Percentiles rank a stretch among this genome's conserved stretches.
Conservation (phyloP, 2,888 invertebrate genomes). For the Saturnia pavonia region DNA sequence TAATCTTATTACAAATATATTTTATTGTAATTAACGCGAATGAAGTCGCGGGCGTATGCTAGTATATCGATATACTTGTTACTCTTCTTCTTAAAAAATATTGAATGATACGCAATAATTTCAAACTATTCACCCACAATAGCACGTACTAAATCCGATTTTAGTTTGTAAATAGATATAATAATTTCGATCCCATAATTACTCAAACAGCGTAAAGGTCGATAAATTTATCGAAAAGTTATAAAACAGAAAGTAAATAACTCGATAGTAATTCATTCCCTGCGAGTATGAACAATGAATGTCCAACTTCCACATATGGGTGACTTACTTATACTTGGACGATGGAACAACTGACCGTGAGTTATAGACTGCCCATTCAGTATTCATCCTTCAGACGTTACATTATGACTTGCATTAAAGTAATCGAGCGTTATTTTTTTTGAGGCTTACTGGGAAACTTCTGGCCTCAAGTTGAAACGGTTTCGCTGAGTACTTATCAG, state of each 20-base stretch:
- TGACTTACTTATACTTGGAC: background rate
- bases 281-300: constrained; percentile 2
- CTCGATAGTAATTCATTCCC: background rate
- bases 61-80: too few species aligned
- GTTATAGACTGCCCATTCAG: background rate
- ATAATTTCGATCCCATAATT: background rate
- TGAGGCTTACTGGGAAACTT: background rate
- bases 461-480: background rate
- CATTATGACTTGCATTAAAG: background rate
- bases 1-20: too few species aligned
- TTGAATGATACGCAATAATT: too few species aligned
- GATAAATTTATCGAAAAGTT: background rate
- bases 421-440: background rate
- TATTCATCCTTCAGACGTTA: background rate
- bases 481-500: too few species aligned
- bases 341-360: background rate
- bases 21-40: too few species aligned
- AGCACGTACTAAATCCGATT: background rate
- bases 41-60: too few species aligned
- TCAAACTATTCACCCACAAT: too few species aligned
- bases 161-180: background rate
- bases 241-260: background rate
- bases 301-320: constrained; percentile 7
- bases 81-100: too few species aligned
- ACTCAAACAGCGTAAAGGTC: background rate